phyloP scores from a whole-genome alignment of 2,888 invertebrate species.

The Didymodactylos carnosus region DNA sequence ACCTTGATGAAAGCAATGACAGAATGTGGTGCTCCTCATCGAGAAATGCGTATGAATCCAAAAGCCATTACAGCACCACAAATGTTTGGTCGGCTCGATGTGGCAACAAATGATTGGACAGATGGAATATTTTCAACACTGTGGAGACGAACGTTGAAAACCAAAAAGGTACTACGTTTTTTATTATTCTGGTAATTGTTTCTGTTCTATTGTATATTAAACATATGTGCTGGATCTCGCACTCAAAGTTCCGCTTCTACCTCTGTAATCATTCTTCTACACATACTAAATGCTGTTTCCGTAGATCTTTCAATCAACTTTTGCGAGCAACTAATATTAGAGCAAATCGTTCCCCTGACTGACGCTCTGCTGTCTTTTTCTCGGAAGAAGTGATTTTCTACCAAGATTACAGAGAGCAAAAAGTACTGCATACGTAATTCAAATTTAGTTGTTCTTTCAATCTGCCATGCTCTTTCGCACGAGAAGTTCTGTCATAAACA shows the following conservation, averaged over 20 bases:
- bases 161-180: constrained; percentile 44
- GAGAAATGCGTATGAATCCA: constrained; percentile 94
- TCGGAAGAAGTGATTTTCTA: too few species aligned
- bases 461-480: too few species aligned
- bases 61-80: constrained; percentile 89
- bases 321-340: too few species aligned
- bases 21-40: constrained; percentile 60
- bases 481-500: too few species aligned
- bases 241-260: not conserved
- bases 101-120: constrained; percentile 94
- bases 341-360: too few species aligned
- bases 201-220: not conserved
- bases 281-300: not conserved
- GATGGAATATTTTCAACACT: constrained; percentile 90
- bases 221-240: not conserved
- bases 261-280: not conserved
- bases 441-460: too few species aligned
- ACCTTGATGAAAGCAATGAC: constrained; percentile 65
- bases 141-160: constrained; percentile 79
- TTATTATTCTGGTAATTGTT: not conserved
- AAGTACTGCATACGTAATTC: not conserved
- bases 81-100: constrained; percentile 88
- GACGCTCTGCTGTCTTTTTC: too few species aligned
- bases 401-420: not conserved
- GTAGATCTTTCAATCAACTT: too few species aligned